phyloP scores from a whole-genome alignment of 2,888 invertebrate species.

The Pammene aurita region DNA sequence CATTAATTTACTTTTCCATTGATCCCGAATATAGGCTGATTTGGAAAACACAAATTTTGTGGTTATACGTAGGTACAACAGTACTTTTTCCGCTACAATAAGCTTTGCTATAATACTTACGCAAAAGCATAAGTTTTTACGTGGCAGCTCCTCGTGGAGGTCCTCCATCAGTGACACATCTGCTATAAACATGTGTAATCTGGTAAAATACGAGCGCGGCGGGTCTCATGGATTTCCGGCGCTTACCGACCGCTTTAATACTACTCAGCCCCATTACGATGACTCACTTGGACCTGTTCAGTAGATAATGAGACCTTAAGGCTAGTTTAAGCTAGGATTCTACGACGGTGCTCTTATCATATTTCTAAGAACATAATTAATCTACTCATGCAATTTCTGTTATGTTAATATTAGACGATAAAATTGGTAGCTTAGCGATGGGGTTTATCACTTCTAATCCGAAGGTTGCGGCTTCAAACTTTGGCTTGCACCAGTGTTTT shows the following conservation, averaged over 20 bases:
- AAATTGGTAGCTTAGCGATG: too few relatives aligned
- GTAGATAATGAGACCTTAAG: conserved; percentile 43
- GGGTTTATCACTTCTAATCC: too few relatives aligned
- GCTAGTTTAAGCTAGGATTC: conserved; percentile 6
- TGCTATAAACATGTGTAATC: conserved; percentile 34
- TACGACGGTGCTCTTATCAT: background rate
- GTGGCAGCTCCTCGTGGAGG: background rate
- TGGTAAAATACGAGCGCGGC: conserved; percentile 56
- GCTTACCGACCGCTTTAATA: conserved; percentile 50
- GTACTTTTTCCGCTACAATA: too few relatives aligned
- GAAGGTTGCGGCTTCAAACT: too few relatives aligned
- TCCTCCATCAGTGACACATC: conserved; percentile 22
- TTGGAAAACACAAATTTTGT: too few relatives aligned
- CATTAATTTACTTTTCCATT: too few relatives aligned
- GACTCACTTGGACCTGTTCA: conserved; percentile 54
- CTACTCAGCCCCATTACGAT: conserved; percentile 50
- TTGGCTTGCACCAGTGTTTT: too few relatives aligned
- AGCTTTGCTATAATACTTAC: too few relatives aligned
- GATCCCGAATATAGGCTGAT: too few relatives aligned
- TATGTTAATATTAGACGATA: background rate
- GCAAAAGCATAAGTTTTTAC: background rate
- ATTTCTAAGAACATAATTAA: conserved; percentile 14
- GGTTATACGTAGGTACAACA: too few relatives aligned
- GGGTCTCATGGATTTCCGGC: conserved; percentile 67
- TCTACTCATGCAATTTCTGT: background rate